A percentile compares a stretch with the other conserved stretches of the same genome.
phyloP scores from a whole-genome alignment of 2,888 invertebrate genomes.

The Tolmerus cingulatus region DNA sequence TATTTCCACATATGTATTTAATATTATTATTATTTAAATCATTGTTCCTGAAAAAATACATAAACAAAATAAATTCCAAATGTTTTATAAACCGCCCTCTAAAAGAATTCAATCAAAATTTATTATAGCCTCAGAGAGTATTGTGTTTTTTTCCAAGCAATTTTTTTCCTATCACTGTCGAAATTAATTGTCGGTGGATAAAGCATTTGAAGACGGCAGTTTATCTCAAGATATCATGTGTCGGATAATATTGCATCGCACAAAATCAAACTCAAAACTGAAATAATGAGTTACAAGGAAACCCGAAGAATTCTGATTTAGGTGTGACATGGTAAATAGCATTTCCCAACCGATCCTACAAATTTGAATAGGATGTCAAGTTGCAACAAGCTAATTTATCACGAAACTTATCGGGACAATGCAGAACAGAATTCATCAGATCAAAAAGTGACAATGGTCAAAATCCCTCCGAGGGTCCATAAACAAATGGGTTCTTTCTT shows the following conservation, averaged over 20 bases:
- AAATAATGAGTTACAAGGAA: neutral
- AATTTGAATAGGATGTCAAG: constrained; percentile 25
- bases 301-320: neutral
- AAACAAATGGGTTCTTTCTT: constrained; percentile 26
- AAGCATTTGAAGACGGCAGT: neutral
- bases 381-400: constrained; percentile 22
- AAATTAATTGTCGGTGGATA: neutral
- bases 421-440: constrained; percentile 30
- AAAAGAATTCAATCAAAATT: too few species aligned
- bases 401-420: constrained; percentile 18
- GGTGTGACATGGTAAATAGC: neutral
- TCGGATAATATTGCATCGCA: neutral
- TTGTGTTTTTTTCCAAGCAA: neutral
- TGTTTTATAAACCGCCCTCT: too few species aligned
- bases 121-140: neutral
- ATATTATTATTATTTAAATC: too few species aligned
- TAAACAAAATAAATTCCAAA: too few species aligned
- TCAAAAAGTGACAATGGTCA: constrained; percentile 32
- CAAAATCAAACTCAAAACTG: neutral
- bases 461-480: constrained; percentile 9
- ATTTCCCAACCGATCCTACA: neutral
- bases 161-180: neutral
- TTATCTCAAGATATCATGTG: neutral
- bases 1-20: too few species aligned
- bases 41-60: too few species aligned